Conservation (phyloP, 2,888 invertebrate genomes). For the Myopa testacea region DNA sequence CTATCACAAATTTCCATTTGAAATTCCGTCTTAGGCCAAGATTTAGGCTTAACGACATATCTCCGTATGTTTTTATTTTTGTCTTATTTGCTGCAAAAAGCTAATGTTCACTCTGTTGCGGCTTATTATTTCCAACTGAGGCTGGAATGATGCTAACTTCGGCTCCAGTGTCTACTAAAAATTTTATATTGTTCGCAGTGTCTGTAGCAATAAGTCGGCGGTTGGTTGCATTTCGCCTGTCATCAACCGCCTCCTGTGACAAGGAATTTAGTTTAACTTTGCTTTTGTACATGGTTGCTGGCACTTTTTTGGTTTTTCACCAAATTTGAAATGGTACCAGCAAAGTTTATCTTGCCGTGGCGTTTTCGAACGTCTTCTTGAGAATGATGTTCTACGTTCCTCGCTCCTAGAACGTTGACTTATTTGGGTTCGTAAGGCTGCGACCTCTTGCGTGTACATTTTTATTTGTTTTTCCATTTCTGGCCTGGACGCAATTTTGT, state of each 20-base stretch:
- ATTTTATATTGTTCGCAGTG: background rate
- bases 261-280: constrained; percentile 28
- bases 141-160: no score
- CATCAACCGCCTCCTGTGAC: background rate
- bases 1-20: no score
- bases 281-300: constrained; percentile 33
- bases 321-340: constrained; percentile 44
- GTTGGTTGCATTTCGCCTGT: background rate
- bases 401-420: background rate
- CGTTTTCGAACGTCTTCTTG: background rate
- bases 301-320: constrained; percentile 41
- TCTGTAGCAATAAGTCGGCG: background rate
- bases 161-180: background rate
- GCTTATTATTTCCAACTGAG: no score
- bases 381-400: background rate
- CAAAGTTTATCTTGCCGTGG: constrained; percentile 18
- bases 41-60: no score
- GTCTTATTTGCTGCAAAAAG: no score
- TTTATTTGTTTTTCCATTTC: constrained; percentile 10
- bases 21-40: no score
- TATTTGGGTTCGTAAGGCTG: constrained; percentile 2
- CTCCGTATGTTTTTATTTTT: no score
- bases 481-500: background rate
- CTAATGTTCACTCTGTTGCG: background rate
- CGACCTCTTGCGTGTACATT: constrained; percentile 14